Evolutionary conservation across 1,140 invertebrate species (phyloP).

Genomic region (Orius laevigatus): DNA sequence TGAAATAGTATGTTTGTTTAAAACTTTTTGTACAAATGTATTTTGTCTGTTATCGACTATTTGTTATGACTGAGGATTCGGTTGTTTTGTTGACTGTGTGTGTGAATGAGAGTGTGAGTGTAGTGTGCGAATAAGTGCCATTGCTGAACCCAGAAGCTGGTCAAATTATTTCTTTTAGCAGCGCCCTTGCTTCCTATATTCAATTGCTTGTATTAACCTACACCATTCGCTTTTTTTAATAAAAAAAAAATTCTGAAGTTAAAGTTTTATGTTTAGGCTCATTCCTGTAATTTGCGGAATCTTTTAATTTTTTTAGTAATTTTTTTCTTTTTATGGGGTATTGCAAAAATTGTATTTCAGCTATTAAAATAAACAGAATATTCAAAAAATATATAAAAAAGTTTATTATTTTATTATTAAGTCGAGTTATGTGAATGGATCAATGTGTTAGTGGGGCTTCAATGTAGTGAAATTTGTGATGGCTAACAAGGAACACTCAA

Average conservation of each 20-base stretch:
- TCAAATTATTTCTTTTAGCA: too few relatives aligned
- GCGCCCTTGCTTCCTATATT: too few relatives aligned
- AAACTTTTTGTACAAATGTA: slow-evolving; percentile 18
- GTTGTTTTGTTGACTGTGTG: slow-evolving; percentile 15
- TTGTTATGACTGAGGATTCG: slow-evolving; percentile 16
- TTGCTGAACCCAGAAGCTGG: not conserved
- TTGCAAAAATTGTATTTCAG: slow-evolving; percentile 3
- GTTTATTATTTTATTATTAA: too few relatives aligned
- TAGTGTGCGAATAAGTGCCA: slow-evolving; percentile 10
- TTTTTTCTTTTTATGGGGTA: slow-evolving; percentile 2
- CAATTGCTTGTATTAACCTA: too few relatives aligned
- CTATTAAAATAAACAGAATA: slow-evolving; percentile 5
- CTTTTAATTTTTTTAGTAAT: slow-evolving; percentile 2
- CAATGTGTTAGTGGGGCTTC: too few relatives aligned
- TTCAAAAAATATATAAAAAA: too few relatives aligned
- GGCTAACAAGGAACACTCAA: too few relatives aligned
- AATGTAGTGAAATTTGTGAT: too few relatives aligned
- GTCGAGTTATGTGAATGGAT: too few relatives aligned
- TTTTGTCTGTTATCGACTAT: slow-evolving; percentile 16
- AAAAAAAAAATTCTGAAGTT: not conserved
- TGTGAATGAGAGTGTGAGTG: slow-evolving; percentile 12
- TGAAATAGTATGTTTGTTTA: slow-evolving; percentile 16
- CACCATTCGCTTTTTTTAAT: too few relatives aligned
- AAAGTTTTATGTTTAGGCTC: not conserved
- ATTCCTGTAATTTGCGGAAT: slow-evolving; percentile 1